Base-by-base conservation (phyloP, 2,888 invertebrate genomes). In the Calameuta filiformis region DNA sequence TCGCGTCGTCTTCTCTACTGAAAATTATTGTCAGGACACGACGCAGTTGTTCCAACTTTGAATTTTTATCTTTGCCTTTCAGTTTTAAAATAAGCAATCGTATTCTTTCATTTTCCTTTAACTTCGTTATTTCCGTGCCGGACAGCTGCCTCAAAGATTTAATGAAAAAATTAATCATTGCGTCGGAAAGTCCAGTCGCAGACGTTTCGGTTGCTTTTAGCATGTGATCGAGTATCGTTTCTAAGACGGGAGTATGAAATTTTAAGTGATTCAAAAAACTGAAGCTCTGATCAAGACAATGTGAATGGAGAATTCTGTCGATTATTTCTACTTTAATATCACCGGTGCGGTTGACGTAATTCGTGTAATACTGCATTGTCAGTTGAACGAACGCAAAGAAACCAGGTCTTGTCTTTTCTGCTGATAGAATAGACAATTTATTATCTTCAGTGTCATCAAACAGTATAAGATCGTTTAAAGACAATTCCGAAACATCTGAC, bases 301-400 rank as follows among this genome's bases (percentile, higher is more conserved):
- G 40, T 2, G 80, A 83, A n/a, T 80, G 37, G 11, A 86, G 73
- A 77, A 85, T 81, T 75, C 75, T 74, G n/a, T 75, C 12, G 12
- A 85, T 33, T 33, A 68, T 69, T 31, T 76, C 75, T 11, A 12
- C 33, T 30, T 80, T 30, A 40, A 81, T 35, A 15, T 73, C 35
- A 71, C 35, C 76, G 31, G 83, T 79, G 12, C 33, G 40, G 75
- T 81, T 83, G 12, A 84, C 15, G 73, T 78, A 73, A 73, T n/a
- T 40, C 12, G 83, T 84, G 12, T 84, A 84, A 6, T 86, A 76
- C 40, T 77, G 79, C 74, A 81, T 81, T 9, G 84, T 78, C 75
- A 83, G 74, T 33, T 87, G 85, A 3, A 87, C 15, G 73, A 87
- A 90, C 69, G 87, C 86, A 37, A 81, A 85, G 79, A 88, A 89